Conservation (phyloP, 2,888 invertebrate genomes). For the Acrocyrtus sp. region DNA sequence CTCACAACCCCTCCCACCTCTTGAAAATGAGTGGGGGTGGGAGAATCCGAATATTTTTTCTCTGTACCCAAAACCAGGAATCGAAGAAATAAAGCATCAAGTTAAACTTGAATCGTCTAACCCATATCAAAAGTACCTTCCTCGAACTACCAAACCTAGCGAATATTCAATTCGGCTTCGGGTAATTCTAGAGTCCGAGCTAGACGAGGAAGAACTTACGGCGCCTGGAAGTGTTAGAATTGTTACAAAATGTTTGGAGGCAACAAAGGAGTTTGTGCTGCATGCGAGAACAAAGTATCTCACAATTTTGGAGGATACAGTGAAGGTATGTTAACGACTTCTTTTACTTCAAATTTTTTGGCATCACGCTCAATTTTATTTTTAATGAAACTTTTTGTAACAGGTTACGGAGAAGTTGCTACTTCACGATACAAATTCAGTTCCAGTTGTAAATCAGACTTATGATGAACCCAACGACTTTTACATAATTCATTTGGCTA, state of each 20-base stretch:
- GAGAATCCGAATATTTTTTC: constrained; percentile 30
- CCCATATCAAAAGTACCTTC: constrained; percentile 11
- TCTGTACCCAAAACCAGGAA: constrained; percentile 4
- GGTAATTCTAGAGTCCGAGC: constrained; percentile 27
- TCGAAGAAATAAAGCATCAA: neutral
- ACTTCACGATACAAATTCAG: neutral
- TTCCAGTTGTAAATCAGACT: constrained; percentile 29
- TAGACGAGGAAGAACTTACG: constrained; percentile 17
- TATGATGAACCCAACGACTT: constrained; percentile 26
- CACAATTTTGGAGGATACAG: constrained; percentile 14
- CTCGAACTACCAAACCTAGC: constrained; percentile 17
- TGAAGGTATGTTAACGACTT: constrained; percentile 17
- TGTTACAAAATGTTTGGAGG: constrained; percentile 15
- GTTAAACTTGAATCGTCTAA: neutral
- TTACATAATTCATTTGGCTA: constrained; percentile 24
- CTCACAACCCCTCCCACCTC: neutral
- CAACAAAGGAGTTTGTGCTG: constrained; percentile 32
- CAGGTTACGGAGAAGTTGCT: constrained; percentile 9
- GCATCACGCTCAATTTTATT: too few species aligned
- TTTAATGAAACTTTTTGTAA: too few species aligned
- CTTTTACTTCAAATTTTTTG: too few species aligned
- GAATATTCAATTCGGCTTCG: neutral
- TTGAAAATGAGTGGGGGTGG: constrained; percentile 15
- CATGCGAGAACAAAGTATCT: constrained; percentile 20
- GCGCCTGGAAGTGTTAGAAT: constrained; percentile 40